A percentile compares a stretch with the other conserved stretches of the same genome.
phyloP scores from a whole-genome alignment of 2,888 invertebrate species.

The Gymnoscelis rufifasciata region DNA sequence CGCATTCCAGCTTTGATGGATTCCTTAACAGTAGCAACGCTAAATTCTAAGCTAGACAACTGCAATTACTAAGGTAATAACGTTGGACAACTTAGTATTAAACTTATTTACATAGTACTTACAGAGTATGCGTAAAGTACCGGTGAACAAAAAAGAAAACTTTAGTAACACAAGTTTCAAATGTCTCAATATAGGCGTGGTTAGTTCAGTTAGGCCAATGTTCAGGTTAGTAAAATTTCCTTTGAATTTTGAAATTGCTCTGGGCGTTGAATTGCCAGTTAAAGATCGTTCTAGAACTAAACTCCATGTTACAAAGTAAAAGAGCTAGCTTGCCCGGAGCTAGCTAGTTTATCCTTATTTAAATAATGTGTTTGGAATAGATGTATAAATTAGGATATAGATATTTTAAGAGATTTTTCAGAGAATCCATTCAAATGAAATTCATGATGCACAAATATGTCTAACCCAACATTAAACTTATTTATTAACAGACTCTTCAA shows the following conservation, averaged over 20 bases:
- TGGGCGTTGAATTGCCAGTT: slow-evolving; percentile 6
- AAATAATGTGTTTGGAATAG: no score
- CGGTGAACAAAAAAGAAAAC: slow-evolving; percentile 61
- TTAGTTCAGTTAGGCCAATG: slow-evolving; percentile 43
- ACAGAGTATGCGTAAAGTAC: slow-evolving; percentile 61
- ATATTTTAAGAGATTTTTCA: no score
- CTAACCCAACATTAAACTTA: no score
- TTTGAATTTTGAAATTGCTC: slow-evolving; percentile 30
- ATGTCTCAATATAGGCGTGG: slow-evolving; percentile 58
- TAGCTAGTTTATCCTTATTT: no score
- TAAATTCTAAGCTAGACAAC: slow-evolving; percentile 20
- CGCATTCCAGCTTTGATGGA: slow-evolving; percentile 26
- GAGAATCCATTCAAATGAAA: no score
- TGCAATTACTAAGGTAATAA: slow-evolving; percentile 42
- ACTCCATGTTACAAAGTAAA: neutral
- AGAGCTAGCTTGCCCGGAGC: no score
- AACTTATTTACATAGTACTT: slow-evolving; percentile 65
- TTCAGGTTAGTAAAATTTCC: slow-evolving; percentile 44
- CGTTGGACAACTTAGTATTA: slow-evolving; percentile 38
- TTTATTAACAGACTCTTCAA: no score
- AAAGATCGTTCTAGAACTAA: neutral
- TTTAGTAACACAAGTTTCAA: slow-evolving; percentile 55
- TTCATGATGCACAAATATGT: no score
- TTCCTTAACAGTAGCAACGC: slow-evolving; percentile 26
- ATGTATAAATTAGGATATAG: no score